Percentiles rank a stretch among this genome's conserved stretches.
These are phyloP conservation scores for Drosophila dunni DNA, from an alignment of 1,140 invertebrate genomes.

Conservation along the genomic window DNA sequence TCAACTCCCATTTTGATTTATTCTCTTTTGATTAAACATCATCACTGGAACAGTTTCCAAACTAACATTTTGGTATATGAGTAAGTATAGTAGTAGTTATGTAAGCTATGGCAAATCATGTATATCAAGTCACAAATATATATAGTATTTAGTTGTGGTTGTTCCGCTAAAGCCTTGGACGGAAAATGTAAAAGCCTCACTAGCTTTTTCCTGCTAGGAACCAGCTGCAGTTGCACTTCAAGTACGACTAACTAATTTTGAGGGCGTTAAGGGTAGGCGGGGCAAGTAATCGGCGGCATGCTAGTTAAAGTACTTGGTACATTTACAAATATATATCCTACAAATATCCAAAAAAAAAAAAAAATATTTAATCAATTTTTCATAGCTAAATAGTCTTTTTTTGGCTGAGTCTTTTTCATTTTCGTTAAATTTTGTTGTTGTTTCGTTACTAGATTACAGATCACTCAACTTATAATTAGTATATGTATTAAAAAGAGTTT, in stretches of 20 bases:
- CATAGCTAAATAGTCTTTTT: constrained; percentile 44
- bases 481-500: constrained; percentile 30
- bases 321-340: constrained; percentile 18
- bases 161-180: constrained; percentile 63
- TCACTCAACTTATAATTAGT: constrained; percentile 52
- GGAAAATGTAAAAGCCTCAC: constrained; percentile 61
- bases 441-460: constrained; percentile 42
- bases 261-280: not conserved
- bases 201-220: constrained; percentile 32
- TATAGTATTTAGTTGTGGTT: constrained; percentile 30
- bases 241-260: constrained; percentile 30
- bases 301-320: constrained; percentile 27
- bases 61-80: constrained; percentile 21
- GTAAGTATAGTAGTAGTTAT: constrained; percentile 29
- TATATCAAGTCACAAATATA: constrained; percentile 51
- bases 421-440: constrained; percentile 8
- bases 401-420: constrained; percentile 52
- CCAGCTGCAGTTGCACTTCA: constrained; percentile 54
- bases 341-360: not conserved
- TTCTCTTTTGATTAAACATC: constrained; percentile 61
- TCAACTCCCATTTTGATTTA: constrained; percentile 9
- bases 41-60: constrained; percentile 47
- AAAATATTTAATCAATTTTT: constrained; percentile 26
- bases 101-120: constrained; percentile 65
- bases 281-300: constrained; percentile 37